These are phyloP conservation scores for Plecotus auritus DNA, from an alignment of 2,113 vertebrate species.

Conservation along the genomic window DNA sequence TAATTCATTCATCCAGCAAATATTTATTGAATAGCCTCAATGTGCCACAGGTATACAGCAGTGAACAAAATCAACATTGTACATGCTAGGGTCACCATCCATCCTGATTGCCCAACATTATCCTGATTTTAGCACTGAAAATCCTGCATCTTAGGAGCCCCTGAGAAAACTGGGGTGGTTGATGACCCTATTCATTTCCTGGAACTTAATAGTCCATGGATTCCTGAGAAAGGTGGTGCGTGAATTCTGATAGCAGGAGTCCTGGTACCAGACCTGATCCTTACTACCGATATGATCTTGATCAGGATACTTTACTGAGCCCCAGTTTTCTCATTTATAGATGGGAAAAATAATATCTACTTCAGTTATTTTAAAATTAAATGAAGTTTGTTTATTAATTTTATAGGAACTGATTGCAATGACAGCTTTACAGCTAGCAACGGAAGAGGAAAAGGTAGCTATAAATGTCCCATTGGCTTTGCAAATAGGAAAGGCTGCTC, in stretches of 20 bases:
- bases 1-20: neutral
- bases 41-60: too few species aligned
- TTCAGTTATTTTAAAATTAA: neutral
- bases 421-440: neutral
- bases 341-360: neutral
- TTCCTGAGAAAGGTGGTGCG: too few species aligned
- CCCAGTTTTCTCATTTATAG: neutral
- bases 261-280: neutral
- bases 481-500: neutral
- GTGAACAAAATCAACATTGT: neutral
- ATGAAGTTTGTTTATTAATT: neutral
- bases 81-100: neutral
- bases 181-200: too few species aligned
- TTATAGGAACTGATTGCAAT: neutral
- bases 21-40: neutral
- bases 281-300: neutral
- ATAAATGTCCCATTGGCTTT: neutral
- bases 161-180: too few species aligned
- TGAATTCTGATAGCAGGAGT: neutral
- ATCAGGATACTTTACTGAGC: neutral
- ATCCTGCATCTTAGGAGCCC: too few species aligned
- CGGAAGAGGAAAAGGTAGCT: neutral
- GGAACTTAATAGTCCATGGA: too few species aligned
- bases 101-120: too few species aligned
- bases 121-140: too few species aligned